Conservation (phyloP, 2,113 vertebrate genomes). For the Puma concolor region DNA sequence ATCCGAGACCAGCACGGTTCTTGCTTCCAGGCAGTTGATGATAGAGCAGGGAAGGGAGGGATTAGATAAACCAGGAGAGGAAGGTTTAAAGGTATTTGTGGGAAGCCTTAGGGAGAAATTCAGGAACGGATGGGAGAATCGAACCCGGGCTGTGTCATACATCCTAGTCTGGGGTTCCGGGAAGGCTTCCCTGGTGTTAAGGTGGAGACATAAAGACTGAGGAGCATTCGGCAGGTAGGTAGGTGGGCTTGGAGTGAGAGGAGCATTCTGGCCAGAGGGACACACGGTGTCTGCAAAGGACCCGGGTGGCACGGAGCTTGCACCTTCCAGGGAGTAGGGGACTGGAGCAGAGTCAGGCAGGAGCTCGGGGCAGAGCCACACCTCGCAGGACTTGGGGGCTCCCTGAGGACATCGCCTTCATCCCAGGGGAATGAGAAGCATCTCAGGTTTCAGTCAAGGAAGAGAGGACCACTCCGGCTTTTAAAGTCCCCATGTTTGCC, state of each 20-base stretch:
- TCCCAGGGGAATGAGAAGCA: background rate
- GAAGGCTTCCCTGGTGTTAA: background rate
- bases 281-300: background rate
- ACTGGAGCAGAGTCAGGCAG: too few relatives aligned
- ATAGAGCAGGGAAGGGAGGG: fast-evolving
- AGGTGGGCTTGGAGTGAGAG: too few relatives aligned
- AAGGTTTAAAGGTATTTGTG: background rate
- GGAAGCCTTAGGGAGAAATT: too few relatives aligned
- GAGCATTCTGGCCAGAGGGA: background rate
- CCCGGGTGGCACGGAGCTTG: fast-evolving
- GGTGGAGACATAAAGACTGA: background rate
- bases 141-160: fast-evolving
- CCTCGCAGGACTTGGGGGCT: background rate
- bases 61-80: background rate
- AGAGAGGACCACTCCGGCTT: background rate
- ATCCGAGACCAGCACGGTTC: too few relatives aligned
- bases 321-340: background rate
- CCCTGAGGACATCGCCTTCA: fast-evolving
- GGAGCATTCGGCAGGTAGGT: background rate
- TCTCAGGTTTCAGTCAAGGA: background rate
- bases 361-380: fast-evolving
- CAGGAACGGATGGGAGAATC: too few relatives aligned
- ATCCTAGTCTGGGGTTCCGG: background rate
- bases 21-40: background rate
- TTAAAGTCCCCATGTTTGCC: background rate